A percentile compares a stretch with the other conserved stretches of the same genome.
phyloP scores from a whole-genome alignment of 2,113 vertebrate species.

The Pseudopipra pipra region DNA sequence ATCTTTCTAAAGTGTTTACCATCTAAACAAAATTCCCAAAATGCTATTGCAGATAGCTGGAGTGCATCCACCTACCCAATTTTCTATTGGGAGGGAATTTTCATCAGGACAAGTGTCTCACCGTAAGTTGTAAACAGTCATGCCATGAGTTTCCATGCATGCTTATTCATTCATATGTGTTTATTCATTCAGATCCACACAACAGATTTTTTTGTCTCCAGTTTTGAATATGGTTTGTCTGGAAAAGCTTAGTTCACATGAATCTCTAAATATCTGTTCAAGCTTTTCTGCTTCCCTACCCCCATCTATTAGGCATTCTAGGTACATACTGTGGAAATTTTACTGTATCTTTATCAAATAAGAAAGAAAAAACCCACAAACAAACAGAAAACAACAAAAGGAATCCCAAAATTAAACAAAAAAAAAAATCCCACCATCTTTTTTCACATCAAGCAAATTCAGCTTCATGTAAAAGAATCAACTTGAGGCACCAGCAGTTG shows the following conservation, averaged over 20 bases:
- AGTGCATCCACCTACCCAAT: not conserved
- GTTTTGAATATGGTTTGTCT: not conserved
- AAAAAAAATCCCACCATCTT: not conserved
- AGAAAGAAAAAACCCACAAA: not conserved
- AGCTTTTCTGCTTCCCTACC: not conserved
- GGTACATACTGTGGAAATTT: not conserved
- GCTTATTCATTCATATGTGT: not conserved
- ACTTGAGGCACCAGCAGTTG: not conserved
- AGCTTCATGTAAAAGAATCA: not conserved
- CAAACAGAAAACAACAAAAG: not conserved
- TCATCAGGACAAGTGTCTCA: not conserved
- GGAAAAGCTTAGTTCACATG: not conserved
- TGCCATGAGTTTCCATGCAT: not conserved
- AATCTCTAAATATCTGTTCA: constrained; percentile 19
- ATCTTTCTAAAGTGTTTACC: not conserved
- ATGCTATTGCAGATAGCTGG: not conserved
- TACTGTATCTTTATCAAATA: not conserved
- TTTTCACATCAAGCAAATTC: not conserved
- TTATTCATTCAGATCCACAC: not conserved
- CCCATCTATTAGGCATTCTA: not conserved
- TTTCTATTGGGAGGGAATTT: not conserved
- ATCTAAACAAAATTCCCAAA: not conserved
- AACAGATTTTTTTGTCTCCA: not conserved
- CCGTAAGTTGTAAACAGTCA: not conserved
- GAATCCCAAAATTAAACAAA: not conserved